Evolutionary conservation across 2,888 invertebrate genomes (phyloP), one percentile per base, ranked within the genome.

Genomic region (Caenorhabditis sinica): DNA sequence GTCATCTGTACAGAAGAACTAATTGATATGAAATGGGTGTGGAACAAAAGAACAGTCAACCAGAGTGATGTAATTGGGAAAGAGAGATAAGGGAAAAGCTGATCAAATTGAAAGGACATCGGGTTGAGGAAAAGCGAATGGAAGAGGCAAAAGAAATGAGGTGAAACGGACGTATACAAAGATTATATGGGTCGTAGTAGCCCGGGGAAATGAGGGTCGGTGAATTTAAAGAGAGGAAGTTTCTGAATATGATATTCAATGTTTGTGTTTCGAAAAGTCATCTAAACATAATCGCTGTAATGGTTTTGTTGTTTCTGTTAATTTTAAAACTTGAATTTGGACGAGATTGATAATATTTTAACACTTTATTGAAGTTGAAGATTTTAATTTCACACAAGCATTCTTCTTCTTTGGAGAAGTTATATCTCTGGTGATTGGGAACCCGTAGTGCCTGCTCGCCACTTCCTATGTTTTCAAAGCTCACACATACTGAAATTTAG

Each of bases 1-100:
- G 77, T 77, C 77, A 77, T 76, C 76, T 60, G 75, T 66, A 79
- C 53, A 61, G 51, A 40, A 40, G 40, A 51, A 51, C 25, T 69
- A 69, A 72, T 68, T 69, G 69, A 80, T 53, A 71, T 20, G 45
- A 25, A 65, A 25, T 65, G 65, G n/a, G n/a, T 49, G 60, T 49
- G 60, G 40, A 60, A 79, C 30, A 79, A 61, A n/a, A 40, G 72
- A 66, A 56, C 33, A 71, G 20, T 17, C 45, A 49, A 40, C 40
- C 40, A 45, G 51, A 15, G 61, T 60, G 69, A 72, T 58, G 79
- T 61, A 61, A 80, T 66, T 25, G 56, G 13, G 13, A 30, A 17
- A 25, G 45, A n/a, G 15, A 33, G 65, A 69, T 56, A 56, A 65
- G 66, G 61, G 56, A 63, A 72, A 63, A 66, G 58, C 49, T 40